These are phyloP conservation scores for Allygus modestus DNA, from an alignment of 2,888 invertebrate genomes.

Conservation along the genomic window DNA sequence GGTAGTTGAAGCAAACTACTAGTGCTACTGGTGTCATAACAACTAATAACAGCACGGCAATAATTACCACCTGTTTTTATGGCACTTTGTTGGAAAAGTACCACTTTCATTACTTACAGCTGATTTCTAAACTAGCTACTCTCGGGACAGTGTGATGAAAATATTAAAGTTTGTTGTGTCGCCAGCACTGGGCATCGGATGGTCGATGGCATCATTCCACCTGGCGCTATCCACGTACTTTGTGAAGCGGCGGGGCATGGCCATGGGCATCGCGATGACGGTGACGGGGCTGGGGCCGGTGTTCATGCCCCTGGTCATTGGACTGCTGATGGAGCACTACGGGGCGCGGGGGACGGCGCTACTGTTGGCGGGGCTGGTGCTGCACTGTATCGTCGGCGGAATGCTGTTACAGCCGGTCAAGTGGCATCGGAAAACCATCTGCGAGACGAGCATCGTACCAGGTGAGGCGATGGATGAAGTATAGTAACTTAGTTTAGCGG, in stretches of 20 bases:
- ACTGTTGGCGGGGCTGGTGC: conserved; percentile 80
- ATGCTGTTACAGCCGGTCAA: conserved; percentile 82
- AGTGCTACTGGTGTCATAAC: too few species aligned
- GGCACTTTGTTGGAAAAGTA: too few species aligned
- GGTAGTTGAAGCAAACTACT: too few species aligned
- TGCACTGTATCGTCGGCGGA: conserved; percentile 80
- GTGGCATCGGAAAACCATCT: conserved; percentile 79
- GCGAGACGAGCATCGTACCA: neutral
- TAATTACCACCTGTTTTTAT: too few species aligned
- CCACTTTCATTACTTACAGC: too few species aligned
- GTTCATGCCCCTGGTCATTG: conserved; percentile 80
- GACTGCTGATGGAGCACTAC: conserved; percentile 77
- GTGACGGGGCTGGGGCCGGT: conserved; percentile 83
- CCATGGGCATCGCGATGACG: conserved; percentile 81
- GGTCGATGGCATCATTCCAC: conserved; percentile 80
- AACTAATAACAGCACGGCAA: too few species aligned
- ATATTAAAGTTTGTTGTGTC: too few species aligned
- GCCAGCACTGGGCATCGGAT: conserved; percentile 80
- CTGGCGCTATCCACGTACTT: conserved; percentile 83
- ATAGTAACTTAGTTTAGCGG: too few species aligned
- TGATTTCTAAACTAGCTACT: too few species aligned
- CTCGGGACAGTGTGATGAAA: too few species aligned
- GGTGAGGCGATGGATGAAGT: conserved; percentile 70
- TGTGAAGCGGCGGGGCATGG: conserved; percentile 79
- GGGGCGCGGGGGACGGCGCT: conserved; percentile 81